Evolutionary conservation across 2,113 vertebrate species (phyloP), one percentile per base, ranked within the genome.

Genomic region (Phyllopteryx taeniolatus): DNA sequence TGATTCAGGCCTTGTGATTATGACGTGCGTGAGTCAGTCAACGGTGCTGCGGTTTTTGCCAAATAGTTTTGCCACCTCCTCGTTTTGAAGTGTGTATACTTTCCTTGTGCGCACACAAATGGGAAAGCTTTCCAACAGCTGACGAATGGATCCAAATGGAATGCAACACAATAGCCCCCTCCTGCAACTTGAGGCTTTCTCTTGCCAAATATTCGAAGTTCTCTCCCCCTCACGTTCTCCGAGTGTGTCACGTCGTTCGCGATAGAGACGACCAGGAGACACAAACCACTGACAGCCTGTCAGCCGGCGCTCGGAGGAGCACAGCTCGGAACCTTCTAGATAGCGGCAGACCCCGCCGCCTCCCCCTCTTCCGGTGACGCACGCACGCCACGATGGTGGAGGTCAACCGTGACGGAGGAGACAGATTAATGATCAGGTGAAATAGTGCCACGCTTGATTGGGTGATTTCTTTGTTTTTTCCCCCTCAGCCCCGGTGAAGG

Each of bases 361-460:
- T 68, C 3, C 11, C 20, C 65, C 79, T 78, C 64, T 73, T 69
- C 61, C 2, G 20, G 70, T 83, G 82, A 85, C 68, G 81, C 83
- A 84, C 72, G 72, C 85, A 85, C 86, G 88, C 87, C 82, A 39
- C 72, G 14, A 70, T 70, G 66, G 4, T 66, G n/a, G 67, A 85
- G 76, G 76, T 90, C 87, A 88, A 27, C 46, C 5, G 0, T 5
- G 56, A 75, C 56, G 68, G 67, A 71, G 49, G 69, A 80, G 69
- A 80, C 78, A 74, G 59, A 68, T 61, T 70, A 67, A 81, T 83
- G 85, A 73, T 49, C 66, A 70, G 4, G 15, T 84, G 71, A 81
- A 77, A 76, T 76, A 73, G 63, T 46, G 59, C 72, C 2, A 9
- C 0, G 3, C 49, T 65, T 70, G 73, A 79, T 80, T 73, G 71